phyloP scores from a whole-genome alignment of 2,797 vertebrate genomes.

The Leptoclinus maculatus region DNA sequence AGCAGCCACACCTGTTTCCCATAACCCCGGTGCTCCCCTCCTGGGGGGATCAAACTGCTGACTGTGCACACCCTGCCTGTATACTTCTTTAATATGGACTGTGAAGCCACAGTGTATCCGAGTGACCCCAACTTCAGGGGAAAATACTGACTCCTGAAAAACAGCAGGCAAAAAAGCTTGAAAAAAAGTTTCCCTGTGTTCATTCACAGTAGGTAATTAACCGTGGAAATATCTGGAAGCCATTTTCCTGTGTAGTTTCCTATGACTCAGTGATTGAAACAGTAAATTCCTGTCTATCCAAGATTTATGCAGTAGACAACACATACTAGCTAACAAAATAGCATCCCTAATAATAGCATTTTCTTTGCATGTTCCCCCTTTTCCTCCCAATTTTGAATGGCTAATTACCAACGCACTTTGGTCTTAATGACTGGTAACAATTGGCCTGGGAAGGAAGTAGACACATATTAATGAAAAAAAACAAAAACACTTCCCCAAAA shows the following conservation, averaged over 20 bases:
- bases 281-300: slow-evolving; percentile 60
- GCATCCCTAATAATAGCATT: slow-evolving; percentile 44
- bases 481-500: not conserved
- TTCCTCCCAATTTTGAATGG: slow-evolving; percentile 27
- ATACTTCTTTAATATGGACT: slow-evolving; percentile 65
- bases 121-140: slow-evolving; percentile 59
- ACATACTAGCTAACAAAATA: slow-evolving; percentile 36
- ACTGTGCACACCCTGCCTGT: slow-evolving; percentile 72
- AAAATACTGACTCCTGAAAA: slow-evolving; percentile 67
- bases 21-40: slow-evolving; percentile 73
- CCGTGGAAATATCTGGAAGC: slow-evolving; percentile 79
- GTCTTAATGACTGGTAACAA: slow-evolving; percentile 42
- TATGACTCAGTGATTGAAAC: slow-evolving; percentile 70
- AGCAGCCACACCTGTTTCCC: slow-evolving; percentile 81
- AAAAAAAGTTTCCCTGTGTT: slow-evolving; percentile 74
- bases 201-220: slow-evolving; percentile 78
- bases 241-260: slow-evolving; percentile 68
- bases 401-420: slow-evolving; percentile 35
- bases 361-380: slow-evolving; percentile 2
- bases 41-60: slow-evolving; percentile 69
- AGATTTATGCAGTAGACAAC: slow-evolving; percentile 60
- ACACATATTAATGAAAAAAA: slow-evolving; percentile 15
- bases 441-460: slow-evolving; percentile 21
- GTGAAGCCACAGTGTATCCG: slow-evolving; percentile 57
- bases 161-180: slow-evolving; percentile 62